Evolutionary conservation across 1,140 invertebrate species (phyloP).

Genomic region (Melipona quadrifasciata): DNA sequence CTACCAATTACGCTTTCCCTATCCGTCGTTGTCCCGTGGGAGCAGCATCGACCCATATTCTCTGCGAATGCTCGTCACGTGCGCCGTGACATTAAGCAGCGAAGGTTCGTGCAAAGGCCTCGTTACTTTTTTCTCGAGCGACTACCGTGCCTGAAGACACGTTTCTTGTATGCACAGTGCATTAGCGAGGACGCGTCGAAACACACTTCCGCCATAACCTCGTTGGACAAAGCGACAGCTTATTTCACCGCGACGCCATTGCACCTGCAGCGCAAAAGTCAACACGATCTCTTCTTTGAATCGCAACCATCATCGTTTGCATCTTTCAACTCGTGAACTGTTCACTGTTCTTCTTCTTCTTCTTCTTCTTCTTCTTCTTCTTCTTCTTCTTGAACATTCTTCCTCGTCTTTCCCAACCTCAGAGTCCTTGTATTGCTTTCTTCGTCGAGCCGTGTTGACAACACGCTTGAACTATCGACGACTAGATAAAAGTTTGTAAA

Average conservation of each 20-base stretch:
- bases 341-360: background rate
- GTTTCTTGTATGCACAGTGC: constrained; percentile 48
- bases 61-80: background rate
- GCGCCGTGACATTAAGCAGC: constrained; percentile 36
- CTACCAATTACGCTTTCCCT: constrained; percentile 1
- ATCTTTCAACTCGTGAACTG: background rate
- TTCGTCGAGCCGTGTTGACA: no score
- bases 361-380: background rate
- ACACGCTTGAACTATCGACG: no score
- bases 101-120: constrained; percentile 2
- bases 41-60: constrained; percentile 25
- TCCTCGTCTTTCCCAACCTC: no score
- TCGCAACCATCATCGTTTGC: constrained; percentile 18
- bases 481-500: no score
- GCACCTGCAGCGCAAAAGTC: constrained; percentile 49
- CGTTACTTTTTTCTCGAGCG: constrained; percentile 29
- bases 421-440: no score
- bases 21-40: constrained; percentile 8
- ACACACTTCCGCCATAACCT: constrained; percentile 53
- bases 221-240: constrained; percentile 28
- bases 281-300: background rate
- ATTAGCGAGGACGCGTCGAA: constrained; percentile 56
- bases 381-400: background rate
- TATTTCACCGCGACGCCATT: constrained; percentile 22
- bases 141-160: constrained; percentile 30